Conservation (phyloP, 2,113 vertebrate genomes). For the Callaeas wilsoni region DNA sequence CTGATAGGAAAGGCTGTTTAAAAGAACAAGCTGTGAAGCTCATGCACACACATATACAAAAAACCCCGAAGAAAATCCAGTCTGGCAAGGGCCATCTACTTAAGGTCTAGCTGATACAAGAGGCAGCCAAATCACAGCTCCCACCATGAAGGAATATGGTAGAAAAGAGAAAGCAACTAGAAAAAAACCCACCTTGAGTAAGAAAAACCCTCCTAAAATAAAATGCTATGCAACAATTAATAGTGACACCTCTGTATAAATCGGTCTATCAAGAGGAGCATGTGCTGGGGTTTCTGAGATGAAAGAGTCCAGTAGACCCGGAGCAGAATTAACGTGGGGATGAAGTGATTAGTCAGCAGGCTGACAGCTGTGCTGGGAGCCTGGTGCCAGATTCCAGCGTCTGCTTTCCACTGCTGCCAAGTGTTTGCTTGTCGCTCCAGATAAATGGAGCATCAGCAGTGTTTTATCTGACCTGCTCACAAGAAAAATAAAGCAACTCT, state of each 20-base stretch:
- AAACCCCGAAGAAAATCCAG: neutral
- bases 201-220: neutral
- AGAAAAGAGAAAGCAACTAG: neutral
- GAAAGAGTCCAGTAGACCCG: conserved; percentile 30
- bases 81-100: neutral
- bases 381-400: conserved; percentile 24
- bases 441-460: conserved; percentile 51
- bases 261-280: neutral
- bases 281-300: neutral
- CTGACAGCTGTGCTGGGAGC: conserved; percentile 44
- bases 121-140: neutral
- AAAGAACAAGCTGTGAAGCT: neutral
- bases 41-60: neutral
- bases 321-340: conserved; percentile 10
- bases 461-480: conserved; percentile 59
- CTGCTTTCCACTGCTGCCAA: conserved; percentile 49
- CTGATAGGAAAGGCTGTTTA: neutral
- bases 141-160: neutral
- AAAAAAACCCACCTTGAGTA: neutral
- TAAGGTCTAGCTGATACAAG: neutral
- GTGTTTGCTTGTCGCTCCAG: conserved; percentile 43
- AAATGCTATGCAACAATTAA: neutral
- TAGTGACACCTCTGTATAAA: conserved; percentile 26
- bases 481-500: conserved; percentile 58
- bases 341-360: conserved; percentile 54